These are phyloP conservation scores for Nephrotoma appendiculata DNA, from an alignment of 2,888 invertebrate species.

Conservation along the genomic window DNA sequence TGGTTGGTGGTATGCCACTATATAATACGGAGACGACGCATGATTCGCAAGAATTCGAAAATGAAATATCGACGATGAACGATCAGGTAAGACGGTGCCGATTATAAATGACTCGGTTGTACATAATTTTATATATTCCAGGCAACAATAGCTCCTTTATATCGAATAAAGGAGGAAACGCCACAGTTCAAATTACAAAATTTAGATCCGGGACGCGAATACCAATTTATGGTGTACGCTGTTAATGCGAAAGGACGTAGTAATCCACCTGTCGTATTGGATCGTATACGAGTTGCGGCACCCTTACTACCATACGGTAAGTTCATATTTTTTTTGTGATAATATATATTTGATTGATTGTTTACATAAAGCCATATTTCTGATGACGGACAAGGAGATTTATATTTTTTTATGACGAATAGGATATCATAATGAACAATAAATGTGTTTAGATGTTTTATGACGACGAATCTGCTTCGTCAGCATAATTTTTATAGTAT, in stretches of 20 bases:
- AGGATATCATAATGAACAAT: not conserved
- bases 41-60: constrained; percentile 30
- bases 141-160: constrained; percentile 41
- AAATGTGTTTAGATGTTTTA: not conserved
- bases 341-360: not conserved
- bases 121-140: constrained; percentile 17
- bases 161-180: constrained; percentile 45
- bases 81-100: constrained; percentile 38
- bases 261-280: constrained; percentile 55
- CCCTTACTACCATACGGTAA: constrained; percentile 34
- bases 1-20: constrained; percentile 42
- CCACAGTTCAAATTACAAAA: constrained; percentile 60
- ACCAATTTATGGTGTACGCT: constrained; percentile 66
- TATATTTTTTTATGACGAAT: not conserved
- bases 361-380: too few species aligned
- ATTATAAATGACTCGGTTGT: not conserved
- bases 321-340: constrained; percentile 9
- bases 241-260: constrained; percentile 70
- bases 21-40: constrained; percentile 36
- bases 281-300: constrained; percentile 31
- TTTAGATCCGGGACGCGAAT: constrained; percentile 59
- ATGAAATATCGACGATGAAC: constrained; percentile 48
- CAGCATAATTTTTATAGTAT: not conserved
- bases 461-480: not conserved
- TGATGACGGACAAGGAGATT: not conserved